Conservation (phyloP, 2,888 invertebrate species). For the Gonocerus acuteangulatus region DNA sequence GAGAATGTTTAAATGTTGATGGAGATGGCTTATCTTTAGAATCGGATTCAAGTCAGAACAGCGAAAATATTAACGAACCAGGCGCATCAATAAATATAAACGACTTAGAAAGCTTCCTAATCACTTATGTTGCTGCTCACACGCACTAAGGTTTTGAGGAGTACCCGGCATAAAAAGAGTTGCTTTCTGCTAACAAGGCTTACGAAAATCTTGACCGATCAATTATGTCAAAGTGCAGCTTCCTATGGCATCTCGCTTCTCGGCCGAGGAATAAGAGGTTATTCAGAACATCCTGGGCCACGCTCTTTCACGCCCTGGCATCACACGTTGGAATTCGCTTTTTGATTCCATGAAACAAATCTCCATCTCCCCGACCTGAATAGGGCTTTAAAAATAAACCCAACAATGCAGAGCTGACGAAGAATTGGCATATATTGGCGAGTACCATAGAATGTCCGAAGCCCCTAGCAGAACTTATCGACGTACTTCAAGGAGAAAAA, state of each 20-base stretch:
- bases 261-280: conserved; percentile 13
- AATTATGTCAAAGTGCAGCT: too few species aligned
- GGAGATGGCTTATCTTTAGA: neutral
- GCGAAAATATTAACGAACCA: neutral
- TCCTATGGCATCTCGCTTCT: conserved; percentile 9
- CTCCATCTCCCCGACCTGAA: conserved; percentile 10
- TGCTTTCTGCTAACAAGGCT: neutral
- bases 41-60: neutral
- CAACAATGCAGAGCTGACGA: conserved; percentile 5
- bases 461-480: conserved; percentile 17
- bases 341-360: too few species aligned
- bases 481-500: too few species aligned
- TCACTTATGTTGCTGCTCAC: too few species aligned
- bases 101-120: conserved; percentile 7
- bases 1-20: neutral
- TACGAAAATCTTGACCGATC: conserved; percentile 4
- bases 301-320: conserved; percentile 16
- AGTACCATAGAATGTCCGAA: conserved; percentile 16
- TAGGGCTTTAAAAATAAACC: conserved; percentile 11
- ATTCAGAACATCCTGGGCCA: too few species aligned
- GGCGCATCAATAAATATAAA: neutral
- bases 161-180: conserved; percentile 11
- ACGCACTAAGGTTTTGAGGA: conserved; percentile 15
- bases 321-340: too few species aligned
- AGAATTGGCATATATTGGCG: conserved; percentile 17